These are phyloP conservation scores for Pyrgilauda ruficollis DNA, from an alignment of 2,113 vertebrate species.

Conservation along the genomic window DNA sequence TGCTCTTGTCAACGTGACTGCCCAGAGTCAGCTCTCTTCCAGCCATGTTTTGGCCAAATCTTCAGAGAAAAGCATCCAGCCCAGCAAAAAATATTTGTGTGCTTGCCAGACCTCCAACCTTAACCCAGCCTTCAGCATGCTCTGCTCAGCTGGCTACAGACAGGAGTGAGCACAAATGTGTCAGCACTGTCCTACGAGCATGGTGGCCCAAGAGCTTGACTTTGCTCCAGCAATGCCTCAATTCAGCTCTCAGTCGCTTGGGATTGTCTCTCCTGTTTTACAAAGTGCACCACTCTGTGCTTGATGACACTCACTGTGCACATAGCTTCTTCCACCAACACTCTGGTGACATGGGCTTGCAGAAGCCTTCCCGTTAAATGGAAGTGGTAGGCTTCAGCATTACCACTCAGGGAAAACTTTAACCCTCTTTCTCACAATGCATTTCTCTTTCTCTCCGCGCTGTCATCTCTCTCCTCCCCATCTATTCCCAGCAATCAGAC, in stretches of 20 bases:
- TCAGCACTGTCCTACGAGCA: background rate
- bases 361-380: background rate
- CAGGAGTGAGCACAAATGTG: background rate
- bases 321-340: background rate
- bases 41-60: background rate
- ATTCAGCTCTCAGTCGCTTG: background rate
- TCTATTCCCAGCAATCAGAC: background rate
- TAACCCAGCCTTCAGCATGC: background rate
- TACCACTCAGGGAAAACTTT: background rate
- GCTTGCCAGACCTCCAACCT: background rate
- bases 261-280: background rate
- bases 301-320: rapidly evolving
- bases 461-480: background rate
- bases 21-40: background rate
- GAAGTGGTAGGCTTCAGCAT: background rate
- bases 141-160: background rate
- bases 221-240: background rate
- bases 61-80: background rate
- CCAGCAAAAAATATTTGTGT: background rate
- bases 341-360: background rate
- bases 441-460: background rate
- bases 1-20: rapidly evolving
- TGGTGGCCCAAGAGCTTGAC: background rate
- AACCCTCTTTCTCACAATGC: background rate
- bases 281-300: background rate